phyloP scores from a whole-genome alignment of 2,797 vertebrate genomes.

The Denticeps clupeoides region DNA sequence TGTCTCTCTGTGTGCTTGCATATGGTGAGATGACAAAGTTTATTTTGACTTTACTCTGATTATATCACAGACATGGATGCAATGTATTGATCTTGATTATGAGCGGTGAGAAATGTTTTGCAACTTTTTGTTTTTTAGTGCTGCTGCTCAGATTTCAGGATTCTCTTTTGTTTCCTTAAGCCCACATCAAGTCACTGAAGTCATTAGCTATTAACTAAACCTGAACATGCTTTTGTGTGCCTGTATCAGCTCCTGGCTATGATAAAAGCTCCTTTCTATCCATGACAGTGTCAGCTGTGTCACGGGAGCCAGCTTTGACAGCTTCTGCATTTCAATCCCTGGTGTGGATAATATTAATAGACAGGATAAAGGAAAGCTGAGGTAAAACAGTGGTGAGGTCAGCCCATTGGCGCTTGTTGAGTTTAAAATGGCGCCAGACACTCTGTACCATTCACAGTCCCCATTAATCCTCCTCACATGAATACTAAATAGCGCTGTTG shows the following conservation, averaged over 20 bases:
- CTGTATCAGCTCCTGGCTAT: no score
- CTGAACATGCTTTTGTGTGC: no score
- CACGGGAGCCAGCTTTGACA: constrained; percentile 33
- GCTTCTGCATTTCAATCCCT: constrained; percentile 36
- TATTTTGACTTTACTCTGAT: neutral
- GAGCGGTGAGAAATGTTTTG: no score
- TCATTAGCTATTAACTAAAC: no score
- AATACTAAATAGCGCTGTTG: constrained; percentile 61
- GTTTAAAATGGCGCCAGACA: constrained; percentile 55
- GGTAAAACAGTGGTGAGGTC: constrained; percentile 50
- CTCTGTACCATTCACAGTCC: constrained; percentile 55
- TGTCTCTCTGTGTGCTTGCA: no score
- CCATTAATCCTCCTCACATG: constrained; percentile 57
- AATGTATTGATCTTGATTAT: no score
- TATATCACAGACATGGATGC: neutral
- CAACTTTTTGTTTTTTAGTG: no score
- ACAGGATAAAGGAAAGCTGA: constrained; percentile 34
- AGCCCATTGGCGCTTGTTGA: constrained; percentile 57
- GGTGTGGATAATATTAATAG: constrained; percentile 59
- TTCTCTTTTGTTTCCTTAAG: neutral
- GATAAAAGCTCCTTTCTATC: no score
- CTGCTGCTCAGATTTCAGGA: no score
- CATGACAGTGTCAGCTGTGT: constrained; percentile 9
- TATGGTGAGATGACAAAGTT: no score
- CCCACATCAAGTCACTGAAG: no score